Percentiles rank a stretch among this genome's conserved stretches.
phyloP scores from a whole-genome alignment of 2,113 vertebrate genomes.

The Phalacrocorax aristotelis region DNA sequence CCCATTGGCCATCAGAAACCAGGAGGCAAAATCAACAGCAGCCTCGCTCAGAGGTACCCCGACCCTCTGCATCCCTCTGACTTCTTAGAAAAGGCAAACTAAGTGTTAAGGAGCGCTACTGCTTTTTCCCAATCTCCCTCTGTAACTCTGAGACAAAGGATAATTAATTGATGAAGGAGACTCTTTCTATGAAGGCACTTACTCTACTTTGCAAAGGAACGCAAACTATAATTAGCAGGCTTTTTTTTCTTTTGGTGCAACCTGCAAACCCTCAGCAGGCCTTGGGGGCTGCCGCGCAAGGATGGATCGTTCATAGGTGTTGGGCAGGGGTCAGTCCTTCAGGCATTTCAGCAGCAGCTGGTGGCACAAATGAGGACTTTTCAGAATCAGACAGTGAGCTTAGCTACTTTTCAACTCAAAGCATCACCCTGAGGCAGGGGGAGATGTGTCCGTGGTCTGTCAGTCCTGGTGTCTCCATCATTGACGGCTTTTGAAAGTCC shows the following conservation, averaged over 20 bases:
- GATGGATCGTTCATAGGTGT: not conserved
- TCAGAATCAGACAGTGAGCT: not conserved
- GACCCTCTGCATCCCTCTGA: not conserved
- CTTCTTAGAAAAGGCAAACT: not conserved
- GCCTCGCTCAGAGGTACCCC: not conserved
- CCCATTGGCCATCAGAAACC: not conserved
- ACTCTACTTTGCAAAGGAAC: not conserved
- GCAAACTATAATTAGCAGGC: not conserved
- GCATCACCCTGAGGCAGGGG: not conserved
- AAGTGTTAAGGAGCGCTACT: not conserved
- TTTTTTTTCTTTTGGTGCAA: not conserved
- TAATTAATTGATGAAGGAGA: not conserved
- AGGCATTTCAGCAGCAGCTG: not conserved
- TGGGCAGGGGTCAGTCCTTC: not conserved
- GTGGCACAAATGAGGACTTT: not conserved
- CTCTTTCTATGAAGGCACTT: not conserved
- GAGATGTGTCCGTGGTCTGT: not conserved
- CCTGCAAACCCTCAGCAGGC: fast-evolving
- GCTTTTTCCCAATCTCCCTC: not conserved
- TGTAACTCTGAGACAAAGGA: not conserved
- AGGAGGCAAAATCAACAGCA: not conserved
- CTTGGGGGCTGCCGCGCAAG: not conserved
- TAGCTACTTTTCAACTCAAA: not conserved
- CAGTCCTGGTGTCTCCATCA: fast-evolving
- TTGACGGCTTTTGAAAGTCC: not conserved